Evolutionary conservation across 2,888 invertebrate genomes (phyloP).

Genomic region (Cheilosia scutellata): DNA sequence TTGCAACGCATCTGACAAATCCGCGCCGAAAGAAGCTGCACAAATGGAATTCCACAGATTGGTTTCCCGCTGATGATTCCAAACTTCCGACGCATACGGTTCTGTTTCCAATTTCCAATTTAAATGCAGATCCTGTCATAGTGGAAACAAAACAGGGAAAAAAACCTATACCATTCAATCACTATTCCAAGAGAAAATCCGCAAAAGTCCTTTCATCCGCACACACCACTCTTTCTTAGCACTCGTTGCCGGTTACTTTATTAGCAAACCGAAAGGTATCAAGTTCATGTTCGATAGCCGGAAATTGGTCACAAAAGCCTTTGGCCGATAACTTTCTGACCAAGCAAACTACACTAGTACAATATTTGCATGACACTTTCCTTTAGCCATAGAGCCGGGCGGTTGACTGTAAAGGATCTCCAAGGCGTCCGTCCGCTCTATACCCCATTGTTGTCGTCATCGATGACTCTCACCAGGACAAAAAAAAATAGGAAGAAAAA

Average conservation of each 20-base stretch:
- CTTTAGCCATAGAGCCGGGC: conserved; percentile 43
- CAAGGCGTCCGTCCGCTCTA: conserved; percentile 24
- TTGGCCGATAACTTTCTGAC: conserved; percentile 66
- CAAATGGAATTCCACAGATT: conserved; percentile 56
- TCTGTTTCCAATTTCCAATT: conserved; percentile 59
- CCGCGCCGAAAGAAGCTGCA: conserved; percentile 25
- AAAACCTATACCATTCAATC: conserved; percentile 43
- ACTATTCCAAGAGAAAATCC: conserved; percentile 31
- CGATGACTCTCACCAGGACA: conserved; percentile 11
- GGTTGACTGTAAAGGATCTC: conserved; percentile 62
- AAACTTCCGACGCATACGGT: neutral
- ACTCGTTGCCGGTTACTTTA: conserved; percentile 26
- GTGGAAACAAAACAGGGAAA: neutral
- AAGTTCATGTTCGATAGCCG: conserved; percentile 60
- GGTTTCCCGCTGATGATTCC: conserved; percentile 26
- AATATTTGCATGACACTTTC: conserved; percentile 69
- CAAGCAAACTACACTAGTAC: conserved; percentile 59
- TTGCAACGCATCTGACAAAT: conserved; percentile 51
- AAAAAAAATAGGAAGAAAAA: neutral
- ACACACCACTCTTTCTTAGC: neutral
- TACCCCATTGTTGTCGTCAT: conserved; percentile 24
- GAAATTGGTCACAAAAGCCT: conserved; percentile 70
- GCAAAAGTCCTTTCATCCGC: conserved; percentile 24
- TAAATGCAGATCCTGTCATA: conserved; percentile 70
- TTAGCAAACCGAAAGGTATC: conserved; percentile 46